phyloP scores from a whole-genome alignment of 2,888 invertebrate genomes.

The Nematopogon swammerdamellus region DNA sequence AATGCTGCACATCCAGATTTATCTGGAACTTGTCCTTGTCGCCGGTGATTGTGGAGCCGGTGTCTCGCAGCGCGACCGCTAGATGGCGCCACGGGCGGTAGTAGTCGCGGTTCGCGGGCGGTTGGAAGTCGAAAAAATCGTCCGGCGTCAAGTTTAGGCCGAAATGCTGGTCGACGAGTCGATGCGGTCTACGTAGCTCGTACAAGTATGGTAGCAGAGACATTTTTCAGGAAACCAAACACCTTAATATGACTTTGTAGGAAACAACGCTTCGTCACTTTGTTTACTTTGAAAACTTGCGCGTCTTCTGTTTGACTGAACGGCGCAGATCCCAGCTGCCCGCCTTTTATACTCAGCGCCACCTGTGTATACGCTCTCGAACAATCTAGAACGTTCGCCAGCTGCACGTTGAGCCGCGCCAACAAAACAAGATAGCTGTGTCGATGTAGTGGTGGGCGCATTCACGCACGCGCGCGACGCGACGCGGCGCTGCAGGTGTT shows the following conservation, averaged over 20 bases:
- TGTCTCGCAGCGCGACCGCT: too few species aligned
- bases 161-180: conserved; percentile 31
- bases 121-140: conserved; percentile 24
- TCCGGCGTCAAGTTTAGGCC: conserved; percentile 36
- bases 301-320: conserved; percentile 8
- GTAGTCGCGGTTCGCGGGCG: conserved; percentile 26
- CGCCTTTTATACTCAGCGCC: conserved; percentile 22
- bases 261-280: too few species aligned
- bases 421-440: too few species aligned
- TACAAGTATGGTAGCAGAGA: conserved; percentile 28
- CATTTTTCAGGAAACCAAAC: too few species aligned
- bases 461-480: too few species aligned
- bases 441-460: too few species aligned
- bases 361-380: conserved; percentile 16
- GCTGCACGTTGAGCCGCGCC: too few species aligned
- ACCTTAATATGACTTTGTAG: too few species aligned
- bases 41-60: too few species aligned
- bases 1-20: conserved; percentile 74
- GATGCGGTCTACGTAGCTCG: conserved; percentile 30
- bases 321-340: conserved; percentile 3
- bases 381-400: conserved; percentile 14
- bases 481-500: too few species aligned
- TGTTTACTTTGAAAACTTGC: too few species aligned
- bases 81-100: too few species aligned
- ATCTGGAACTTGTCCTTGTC: conserved; percentile 62